A percentile compares a stretch with the other conserved stretches of the same genome.
phyloP scores from a whole-genome alignment of 1,140 invertebrate genomes.

The Neodiprion virginianus region DNA sequence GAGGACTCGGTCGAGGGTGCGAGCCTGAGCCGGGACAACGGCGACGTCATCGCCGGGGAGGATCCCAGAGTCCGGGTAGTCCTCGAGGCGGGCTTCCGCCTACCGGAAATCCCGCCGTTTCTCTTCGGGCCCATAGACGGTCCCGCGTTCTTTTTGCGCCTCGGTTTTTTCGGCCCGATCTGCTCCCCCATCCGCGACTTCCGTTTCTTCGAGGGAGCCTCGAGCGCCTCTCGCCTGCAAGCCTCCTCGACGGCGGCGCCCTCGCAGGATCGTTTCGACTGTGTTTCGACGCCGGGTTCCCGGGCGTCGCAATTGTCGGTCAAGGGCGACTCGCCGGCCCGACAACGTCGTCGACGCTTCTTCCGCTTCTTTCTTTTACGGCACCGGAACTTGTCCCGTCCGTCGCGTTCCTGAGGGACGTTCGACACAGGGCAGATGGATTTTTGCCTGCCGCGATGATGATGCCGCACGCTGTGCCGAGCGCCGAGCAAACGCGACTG shows the following conservation, averaged over 20 bases:
- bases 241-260: slow-evolving; percentile 45
- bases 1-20: no score
- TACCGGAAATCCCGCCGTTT: not conserved
- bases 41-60: no score
- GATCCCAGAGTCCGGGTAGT: not conserved
- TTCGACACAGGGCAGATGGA: slow-evolving; percentile 6
- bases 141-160: not conserved
- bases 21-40: no score
- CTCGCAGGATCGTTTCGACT: slow-evolving; percentile 51
- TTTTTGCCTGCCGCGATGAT: slow-evolving; percentile 35
- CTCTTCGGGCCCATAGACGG: not conserved
- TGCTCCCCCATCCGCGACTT: slow-evolving; percentile 49
- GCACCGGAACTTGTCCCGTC: slow-evolving; percentile 36
- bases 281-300: slow-evolving; percentile 36
- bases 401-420: slow-evolving; percentile 36
- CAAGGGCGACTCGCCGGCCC: slow-evolving; percentile 42
- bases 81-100: not conserved
- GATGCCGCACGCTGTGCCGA: slow-evolving; percentile 51
- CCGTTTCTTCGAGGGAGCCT: slow-evolving; percentile 47
- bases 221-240: slow-evolving; percentile 41
- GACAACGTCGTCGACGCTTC: slow-evolving; percentile 45
- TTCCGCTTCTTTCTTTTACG: slow-evolving; percentile 38
- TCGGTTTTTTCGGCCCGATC: not conserved
- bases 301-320: slow-evolving; percentile 49
- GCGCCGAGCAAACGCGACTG: slow-evolving; percentile 46